phyloP scores from a whole-genome alignment of 2,888 invertebrate species.

The Glyphotaelius pellucidus region DNA sequence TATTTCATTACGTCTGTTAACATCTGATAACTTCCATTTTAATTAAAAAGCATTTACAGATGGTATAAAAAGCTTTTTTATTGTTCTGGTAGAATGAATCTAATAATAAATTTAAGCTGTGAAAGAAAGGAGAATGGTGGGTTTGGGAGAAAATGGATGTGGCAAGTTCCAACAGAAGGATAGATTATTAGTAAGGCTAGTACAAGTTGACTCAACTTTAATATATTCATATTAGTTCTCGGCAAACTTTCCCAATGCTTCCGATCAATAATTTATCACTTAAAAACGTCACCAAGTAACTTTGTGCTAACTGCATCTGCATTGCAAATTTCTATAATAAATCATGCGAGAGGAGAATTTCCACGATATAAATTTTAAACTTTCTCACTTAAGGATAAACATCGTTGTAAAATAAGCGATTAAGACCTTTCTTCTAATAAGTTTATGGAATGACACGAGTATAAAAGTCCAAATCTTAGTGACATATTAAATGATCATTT shows the following conservation, averaged over 20 bases:
- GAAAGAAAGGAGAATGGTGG: neutral
- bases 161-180: neutral
- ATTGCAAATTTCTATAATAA: constrained; percentile 44
- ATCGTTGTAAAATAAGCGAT: neutral
- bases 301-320: constrained; percentile 34
- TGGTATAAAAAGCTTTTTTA: no score
- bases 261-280: constrained; percentile 50
- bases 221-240: constrained; percentile 37
- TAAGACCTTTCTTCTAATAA: neutral
- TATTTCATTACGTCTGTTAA: no score
- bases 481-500: neutral
- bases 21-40: neutral
- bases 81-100: neutral
- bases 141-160: neutral
- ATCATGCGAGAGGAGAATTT: constrained; percentile 35
- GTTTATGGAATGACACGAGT: neutral
- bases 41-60: neutral
- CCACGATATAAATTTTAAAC: constrained; percentile 17
- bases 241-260: constrained; percentile 8
- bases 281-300: constrained; percentile 41
- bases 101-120: neutral
- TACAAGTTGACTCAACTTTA: constrained; percentile 14
- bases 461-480: neutral
- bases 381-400: constrained; percentile 7
- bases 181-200: neutral